Conservation (phyloP, 2,888 invertebrate genomes). For the Agrotis ipsilon region DNA sequence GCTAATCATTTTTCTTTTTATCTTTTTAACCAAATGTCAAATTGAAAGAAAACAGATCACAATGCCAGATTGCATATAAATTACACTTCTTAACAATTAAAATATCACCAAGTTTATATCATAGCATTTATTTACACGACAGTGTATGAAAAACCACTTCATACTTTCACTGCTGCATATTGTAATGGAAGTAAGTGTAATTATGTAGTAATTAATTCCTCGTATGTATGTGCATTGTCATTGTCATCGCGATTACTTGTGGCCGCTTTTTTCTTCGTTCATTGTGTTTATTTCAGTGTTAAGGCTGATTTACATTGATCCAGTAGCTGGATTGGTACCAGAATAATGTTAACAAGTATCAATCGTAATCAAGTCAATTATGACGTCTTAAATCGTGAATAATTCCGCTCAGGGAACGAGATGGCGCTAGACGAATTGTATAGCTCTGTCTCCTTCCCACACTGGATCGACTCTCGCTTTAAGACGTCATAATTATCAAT, state of each 20-base stretch:
- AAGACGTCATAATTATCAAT: no score
- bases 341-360: no score
- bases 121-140: conserved; percentile 29
- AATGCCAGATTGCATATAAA: conserved; percentile 37
- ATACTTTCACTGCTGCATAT: conserved; percentile 59
- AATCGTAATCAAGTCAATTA: no score
- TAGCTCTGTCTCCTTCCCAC: no score
- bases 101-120: conserved; percentile 20
- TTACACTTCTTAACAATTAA: conserved; percentile 23
- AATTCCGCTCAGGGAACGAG: no score
- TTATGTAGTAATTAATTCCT: conserved; percentile 45
- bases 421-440: no score
- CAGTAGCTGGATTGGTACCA: no score
- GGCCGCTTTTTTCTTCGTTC: conserved; percentile 5
- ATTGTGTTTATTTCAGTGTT: conserved; percentile 20
- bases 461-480: no score
- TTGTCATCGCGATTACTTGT: conserved; percentile 16
- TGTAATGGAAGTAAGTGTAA: conserved; percentile 39
- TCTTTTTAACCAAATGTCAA: conserved; percentile 29
- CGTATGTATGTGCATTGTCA: conserved; percentile 40
- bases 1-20: conserved; percentile 1
- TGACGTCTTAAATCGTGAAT: no score
- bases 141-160: conserved; percentile 47
- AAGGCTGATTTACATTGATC: neutral
- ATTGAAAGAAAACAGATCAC: conserved; percentile 50